These are phyloP conservation scores for Nephrotoma guestfalica DNA, from an alignment of 2,888 invertebrate genomes.

Conservation along the genomic window DNA sequence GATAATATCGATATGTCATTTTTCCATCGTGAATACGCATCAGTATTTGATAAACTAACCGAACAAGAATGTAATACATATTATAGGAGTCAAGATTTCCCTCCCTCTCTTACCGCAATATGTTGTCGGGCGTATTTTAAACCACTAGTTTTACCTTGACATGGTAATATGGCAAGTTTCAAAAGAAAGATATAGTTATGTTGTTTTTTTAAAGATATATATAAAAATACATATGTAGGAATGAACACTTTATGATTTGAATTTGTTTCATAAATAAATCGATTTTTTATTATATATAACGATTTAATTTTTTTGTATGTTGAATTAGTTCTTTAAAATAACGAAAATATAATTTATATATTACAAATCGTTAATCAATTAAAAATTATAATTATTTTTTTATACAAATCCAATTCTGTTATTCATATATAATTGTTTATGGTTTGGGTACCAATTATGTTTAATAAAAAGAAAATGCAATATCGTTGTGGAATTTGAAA, in stretches of 20 bases:
- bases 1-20: constrained; percentile 76
- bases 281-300: neutral
- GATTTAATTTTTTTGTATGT: neutral
- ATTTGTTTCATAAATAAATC: neutral
- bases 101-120: constrained; percentile 62
- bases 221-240: neutral
- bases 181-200: neutral
- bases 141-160: constrained; percentile 38
- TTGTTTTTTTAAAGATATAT: neutral
- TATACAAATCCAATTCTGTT: neutral
- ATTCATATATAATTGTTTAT: neutral
- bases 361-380: neutral
- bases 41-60: constrained; percentile 62
- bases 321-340: neutral
- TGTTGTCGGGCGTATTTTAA: constrained; percentile 81
- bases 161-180: constrained; percentile 12
- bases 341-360: neutral
- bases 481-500: neutral
- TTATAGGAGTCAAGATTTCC: constrained; percentile 60
- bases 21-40: constrained; percentile 78
- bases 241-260: neutral
- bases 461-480: neutral
- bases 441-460: neutral
- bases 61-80: constrained; percentile 52
- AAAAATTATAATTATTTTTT: neutral